A percentile compares a stretch with the other conserved stretches of the same genome.
Conservation (phyloP, 2,113 vertebrate genomes). For the Crotalus tigris region DNA sequence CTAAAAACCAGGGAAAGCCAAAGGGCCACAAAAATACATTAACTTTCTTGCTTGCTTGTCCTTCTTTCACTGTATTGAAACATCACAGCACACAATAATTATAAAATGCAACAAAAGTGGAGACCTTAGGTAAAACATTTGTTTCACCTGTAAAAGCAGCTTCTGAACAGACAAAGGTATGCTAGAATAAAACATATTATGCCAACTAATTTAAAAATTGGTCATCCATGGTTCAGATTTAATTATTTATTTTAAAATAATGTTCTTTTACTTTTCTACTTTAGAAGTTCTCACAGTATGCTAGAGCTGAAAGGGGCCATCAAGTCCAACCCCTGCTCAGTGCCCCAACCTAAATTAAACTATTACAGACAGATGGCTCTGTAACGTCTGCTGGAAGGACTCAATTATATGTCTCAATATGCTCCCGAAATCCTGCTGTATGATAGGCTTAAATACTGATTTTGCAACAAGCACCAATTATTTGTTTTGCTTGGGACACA, state of each 20-base stretch:
- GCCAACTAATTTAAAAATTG: not conserved
- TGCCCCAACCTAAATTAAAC: not conserved
- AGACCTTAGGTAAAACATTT: not conserved
- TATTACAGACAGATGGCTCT: not conserved
- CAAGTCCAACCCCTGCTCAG: not conserved
- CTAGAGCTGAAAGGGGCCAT: not conserved
- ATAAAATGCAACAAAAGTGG: not conserved
- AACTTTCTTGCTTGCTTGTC: not conserved
- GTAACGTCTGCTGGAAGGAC: not conserved
- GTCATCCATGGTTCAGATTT: not conserved
- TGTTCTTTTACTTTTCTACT: not conserved
- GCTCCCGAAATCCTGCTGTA: not conserved
- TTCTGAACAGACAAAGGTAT: not conserved
- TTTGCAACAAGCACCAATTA: not conserved
- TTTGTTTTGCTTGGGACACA: not conserved
- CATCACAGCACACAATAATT: not conserved
- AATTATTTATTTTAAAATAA: not conserved
- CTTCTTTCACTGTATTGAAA: not conserved
- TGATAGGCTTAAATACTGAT: not conserved
- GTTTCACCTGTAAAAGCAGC: not conserved
- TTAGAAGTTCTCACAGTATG: not conserved
- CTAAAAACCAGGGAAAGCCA: not conserved
- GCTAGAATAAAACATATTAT: not conserved
- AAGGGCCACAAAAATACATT: not conserved
- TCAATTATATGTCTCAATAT: not conserved